Conservation (phyloP, 2,888 invertebrate species). For the Heteromurus nitidus region DNA sequence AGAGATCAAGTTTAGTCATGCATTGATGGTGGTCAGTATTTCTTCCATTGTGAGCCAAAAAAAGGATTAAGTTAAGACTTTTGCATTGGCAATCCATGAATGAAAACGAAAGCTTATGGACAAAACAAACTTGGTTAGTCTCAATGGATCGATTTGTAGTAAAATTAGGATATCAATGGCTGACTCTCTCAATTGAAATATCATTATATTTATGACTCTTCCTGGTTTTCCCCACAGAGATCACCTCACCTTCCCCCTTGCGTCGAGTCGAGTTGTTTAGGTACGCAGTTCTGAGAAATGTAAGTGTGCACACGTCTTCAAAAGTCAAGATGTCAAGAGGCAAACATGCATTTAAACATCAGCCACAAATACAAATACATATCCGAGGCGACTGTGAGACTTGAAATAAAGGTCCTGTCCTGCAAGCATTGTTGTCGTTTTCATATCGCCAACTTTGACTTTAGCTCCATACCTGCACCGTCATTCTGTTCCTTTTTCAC, state of each 20-base stretch:
- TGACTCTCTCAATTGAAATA: constrained; percentile 9
- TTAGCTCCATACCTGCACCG: constrained; percentile 26
- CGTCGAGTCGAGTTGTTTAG: no score
- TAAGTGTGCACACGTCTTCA: background rate
- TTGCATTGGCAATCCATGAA: no score
- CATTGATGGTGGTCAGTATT: constrained; percentile 40
- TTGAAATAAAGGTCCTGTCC: constrained; percentile 1
- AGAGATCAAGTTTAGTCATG: constrained; percentile 13
- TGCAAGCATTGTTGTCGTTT: constrained; percentile 13
- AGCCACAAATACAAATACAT: background rate
- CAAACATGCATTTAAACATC: background rate
- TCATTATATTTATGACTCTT: constrained; percentile 29
- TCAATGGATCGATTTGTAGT: constrained; percentile 46
- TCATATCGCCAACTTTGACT: background rate
- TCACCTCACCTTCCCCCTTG: constrained; percentile 4
- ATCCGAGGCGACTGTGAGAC: no score
- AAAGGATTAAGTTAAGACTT: no score
- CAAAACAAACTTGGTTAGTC: background rate
- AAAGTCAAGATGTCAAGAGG: constrained; percentile 33
- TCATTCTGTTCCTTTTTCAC: constrained; percentile 49
- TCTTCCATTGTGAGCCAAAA: no score
- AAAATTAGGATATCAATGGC: constrained; percentile 45
- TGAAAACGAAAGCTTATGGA: background rate
- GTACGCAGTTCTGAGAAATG: background rate
- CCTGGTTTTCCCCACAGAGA: constrained; percentile 6